Evolutionary conservation across 2,113 vertebrate species (phyloP), one percentile per base, ranked within the genome.

Genomic region (Pelvicachromis taeniatus): DNA sequence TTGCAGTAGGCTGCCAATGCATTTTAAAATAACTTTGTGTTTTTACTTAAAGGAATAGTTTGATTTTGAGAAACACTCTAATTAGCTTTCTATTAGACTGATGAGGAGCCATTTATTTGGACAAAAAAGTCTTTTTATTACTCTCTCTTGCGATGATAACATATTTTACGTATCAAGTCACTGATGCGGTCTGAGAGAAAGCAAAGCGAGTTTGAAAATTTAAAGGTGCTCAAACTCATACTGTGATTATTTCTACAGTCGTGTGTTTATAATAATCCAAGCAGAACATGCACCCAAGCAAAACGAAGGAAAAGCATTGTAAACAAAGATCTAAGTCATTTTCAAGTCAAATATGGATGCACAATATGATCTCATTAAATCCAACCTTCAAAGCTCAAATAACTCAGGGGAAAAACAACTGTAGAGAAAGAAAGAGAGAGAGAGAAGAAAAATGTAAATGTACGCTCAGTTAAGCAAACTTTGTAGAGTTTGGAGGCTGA

Each of bases 291-390:
- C 50, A 77, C 31, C 14, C 65, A 70, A 23, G 56, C 78, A 68
- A 61, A 6, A 65, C 1, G 4, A 42, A 9, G 26, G 75, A 55
- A n/a, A n/a, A 79, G 65, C 16, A 16, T 16, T 31, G 63, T 59
- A 75, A 65, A 83, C 77, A 82, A 42, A 68, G 68, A 85, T 59
- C 59, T 55, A 50, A 80, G 75, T 83, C 38, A 13, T 81, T 86
- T 80, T 52, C 50, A 82, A 40, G 35, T 87, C 53, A 84, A 84
- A 82, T 58, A 40, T 90, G 77, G 38, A 35, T 48, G 58, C 42
- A 78, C 68, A 78, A 21, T 50, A 61, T 35, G 54, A 80, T 87
- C 45, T 86, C 75, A 77, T 89, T 90, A 80, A 81, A 84, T 53
- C 40, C 38, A 52, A 23, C 52, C 73, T 78, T 81, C 86, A 85